These are phyloP conservation scores for Paraplagusia blochii DNA, from an alignment of 2,113 vertebrate genomes.

Conservation along the genomic window DNA sequence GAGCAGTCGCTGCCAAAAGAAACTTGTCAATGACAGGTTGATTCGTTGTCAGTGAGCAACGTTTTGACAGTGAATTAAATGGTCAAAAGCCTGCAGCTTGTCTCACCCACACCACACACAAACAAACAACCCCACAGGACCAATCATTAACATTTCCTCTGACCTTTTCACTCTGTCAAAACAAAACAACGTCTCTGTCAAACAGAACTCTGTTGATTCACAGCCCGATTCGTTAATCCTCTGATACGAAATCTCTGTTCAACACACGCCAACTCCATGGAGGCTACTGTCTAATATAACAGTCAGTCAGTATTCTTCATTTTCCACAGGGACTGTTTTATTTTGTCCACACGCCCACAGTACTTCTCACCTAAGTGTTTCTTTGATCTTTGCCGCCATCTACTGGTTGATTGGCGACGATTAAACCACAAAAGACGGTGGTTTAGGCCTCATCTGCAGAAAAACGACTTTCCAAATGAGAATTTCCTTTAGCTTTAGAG, in stretches of 20 bases:
- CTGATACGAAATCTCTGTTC: neutral
- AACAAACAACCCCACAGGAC: neutral
- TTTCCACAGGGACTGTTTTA: slow-evolving; percentile 42
- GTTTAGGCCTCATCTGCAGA: too few species aligned
- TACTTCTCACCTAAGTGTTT: neutral
- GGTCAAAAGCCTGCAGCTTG: neutral
- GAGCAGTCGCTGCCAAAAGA: slow-evolving; percentile 32
- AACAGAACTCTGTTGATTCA: slow-evolving; percentile 4
- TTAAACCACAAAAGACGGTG: too few species aligned
- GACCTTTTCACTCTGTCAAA: slow-evolving; percentile 51
- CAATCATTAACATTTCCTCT: slow-evolving; percentile 56
- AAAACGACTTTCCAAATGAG: too few species aligned
- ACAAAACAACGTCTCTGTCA: neutral
- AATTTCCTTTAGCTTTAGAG: too few species aligned
- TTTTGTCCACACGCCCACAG: slow-evolving; percentile 1
- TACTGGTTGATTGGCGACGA: slow-evolving; percentile 29
- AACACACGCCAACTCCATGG: slow-evolving; percentile 10
- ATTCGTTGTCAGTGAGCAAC: slow-evolving; percentile 23
- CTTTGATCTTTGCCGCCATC: slow-evolving; percentile 38
- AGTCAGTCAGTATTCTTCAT: slow-evolving; percentile 23
- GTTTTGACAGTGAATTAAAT: slow-evolving; percentile 33
- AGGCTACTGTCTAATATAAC: slow-evolving; percentile 1
- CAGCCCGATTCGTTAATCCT: neutral
- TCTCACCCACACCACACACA: slow-evolving; percentile 1
- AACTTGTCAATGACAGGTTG: slow-evolving; percentile 23